Evolutionary conservation across 2,113 vertebrate genomes (phyloP), one percentile per base, ranked within the genome.

Genomic region (Cinclus cinclus): DNA sequence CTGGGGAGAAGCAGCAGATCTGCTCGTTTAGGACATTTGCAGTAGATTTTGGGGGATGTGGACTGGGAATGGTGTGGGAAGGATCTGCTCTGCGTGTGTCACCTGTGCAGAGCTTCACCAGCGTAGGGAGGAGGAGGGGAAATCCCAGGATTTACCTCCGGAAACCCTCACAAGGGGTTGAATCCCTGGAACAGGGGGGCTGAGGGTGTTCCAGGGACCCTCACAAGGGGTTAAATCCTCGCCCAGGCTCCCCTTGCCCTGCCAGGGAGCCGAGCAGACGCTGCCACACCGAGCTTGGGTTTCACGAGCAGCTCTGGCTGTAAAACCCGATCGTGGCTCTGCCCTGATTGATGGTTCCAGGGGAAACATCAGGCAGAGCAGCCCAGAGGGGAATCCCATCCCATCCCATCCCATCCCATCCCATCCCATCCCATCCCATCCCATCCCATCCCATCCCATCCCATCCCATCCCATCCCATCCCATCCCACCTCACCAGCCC

Each of bases 261-360:
- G 69, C 78, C 73, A 20, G 79, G 89, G 14, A 56, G 90, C 63
- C 30, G 79, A 90, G 92, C 93, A 4, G 64, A 4, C 63, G 37
- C 96, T 85, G 92, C 95, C 77, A 22, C 1, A 31, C 3, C 1
- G 8, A 91, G 96, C 59, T 98, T 97, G 94, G 55, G 95, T 97
- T 98, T 98, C 97, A 94, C 80, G 84, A 62, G 50, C 87, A 31
- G 14, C 37, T 67, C 84, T 9, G 85, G 87, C 96, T 95, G 33
- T 97, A 98, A 98, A 98, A 98, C 28, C 94, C 3, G 47, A 97
- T 93, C 94, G 5, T 60, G 94, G 92, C 97, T 91, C 81, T 5
- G 77, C 64, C 28, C 95, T 97, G 97, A 97, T 96, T 92, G 97
- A 98, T 97, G 96, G 95, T 5, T 86, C 87, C 68, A 41, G 94